Evolutionary conservation across 2,888 invertebrate genomes (phyloP).

Genomic region (Hydrotaea cyrtoneurina): DNA sequence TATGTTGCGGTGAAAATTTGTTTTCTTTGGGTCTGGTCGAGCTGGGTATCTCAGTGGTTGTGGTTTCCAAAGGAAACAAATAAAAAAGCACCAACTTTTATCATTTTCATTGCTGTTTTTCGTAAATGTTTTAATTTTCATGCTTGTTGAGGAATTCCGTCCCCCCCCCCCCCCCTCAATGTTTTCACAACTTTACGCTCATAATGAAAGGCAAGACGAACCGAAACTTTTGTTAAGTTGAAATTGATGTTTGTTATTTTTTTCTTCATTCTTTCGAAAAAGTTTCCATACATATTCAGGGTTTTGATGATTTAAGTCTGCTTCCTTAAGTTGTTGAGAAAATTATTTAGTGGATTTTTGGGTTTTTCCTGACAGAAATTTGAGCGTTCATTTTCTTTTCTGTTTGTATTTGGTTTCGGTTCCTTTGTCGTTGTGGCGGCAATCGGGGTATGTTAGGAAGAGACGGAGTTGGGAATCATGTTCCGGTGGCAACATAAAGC

Average conservation of each 20-base stretch:
- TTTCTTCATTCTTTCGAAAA: neutral
- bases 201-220: neutral
- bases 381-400: too few relatives aligned
- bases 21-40: neutral
- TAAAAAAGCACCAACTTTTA: slow-evolving; percentile 38
- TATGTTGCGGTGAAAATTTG: slow-evolving; percentile 31
- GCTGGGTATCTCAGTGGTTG: neutral
- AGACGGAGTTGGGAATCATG: too few relatives aligned
- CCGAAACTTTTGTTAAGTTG: neutral
- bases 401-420: neutral
- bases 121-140: neutral
- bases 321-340: neutral
- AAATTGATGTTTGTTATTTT: slow-evolving; percentile 4
- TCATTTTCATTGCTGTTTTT: neutral
- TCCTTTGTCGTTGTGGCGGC: neutral
- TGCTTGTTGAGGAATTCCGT: neutral
- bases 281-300: neutral
- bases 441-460: neutral
- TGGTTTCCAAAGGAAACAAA: slow-evolving; percentile 2
- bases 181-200: neutral
- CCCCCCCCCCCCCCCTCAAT: neutral
- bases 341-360: neutral
- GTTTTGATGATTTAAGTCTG: slow-evolving; percentile 8
- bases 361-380: neutral
- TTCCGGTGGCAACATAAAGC: neutral